These are phyloP conservation scores for Podarcis raffonei DNA, from an alignment of 2,113 vertebrate genomes.

Conservation along the genomic window DNA sequence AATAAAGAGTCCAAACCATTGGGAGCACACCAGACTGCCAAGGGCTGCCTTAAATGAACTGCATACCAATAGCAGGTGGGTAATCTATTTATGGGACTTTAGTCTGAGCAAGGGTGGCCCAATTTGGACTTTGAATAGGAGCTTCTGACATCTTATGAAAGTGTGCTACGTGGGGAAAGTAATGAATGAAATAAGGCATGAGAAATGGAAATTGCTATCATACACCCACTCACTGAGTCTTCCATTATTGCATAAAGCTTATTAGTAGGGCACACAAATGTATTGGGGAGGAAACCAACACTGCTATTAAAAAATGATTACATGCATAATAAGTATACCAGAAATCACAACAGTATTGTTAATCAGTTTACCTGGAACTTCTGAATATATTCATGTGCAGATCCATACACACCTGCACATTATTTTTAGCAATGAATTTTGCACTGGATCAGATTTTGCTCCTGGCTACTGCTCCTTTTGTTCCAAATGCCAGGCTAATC, in stretches of 20 bases:
- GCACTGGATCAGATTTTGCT: conserved; percentile 36
- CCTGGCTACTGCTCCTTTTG: conserved; percentile 40
- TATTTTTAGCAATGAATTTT: conserved; percentile 39
- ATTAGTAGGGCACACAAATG: background rate
- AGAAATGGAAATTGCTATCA: background rate
- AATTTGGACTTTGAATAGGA: background rate
- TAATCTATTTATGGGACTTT: background rate
- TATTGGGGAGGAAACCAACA: conserved; percentile 17
- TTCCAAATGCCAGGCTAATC: conserved; percentile 47
- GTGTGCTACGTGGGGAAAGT: background rate
- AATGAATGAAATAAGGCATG: background rate
- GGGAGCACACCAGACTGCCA: too few relatives aligned
- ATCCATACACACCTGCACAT: conserved; percentile 15
- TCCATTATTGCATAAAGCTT: background rate
- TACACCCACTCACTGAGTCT: background rate
- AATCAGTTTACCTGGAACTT: conserved; percentile 3
- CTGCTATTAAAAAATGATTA: conserved; percentile 21
- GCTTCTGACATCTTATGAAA: background rate
- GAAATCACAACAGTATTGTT: background rate
- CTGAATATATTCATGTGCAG: background rate
- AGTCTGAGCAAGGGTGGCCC: background rate
- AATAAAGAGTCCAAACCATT: too few relatives aligned
- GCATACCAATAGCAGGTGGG: background rate
- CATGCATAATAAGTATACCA: background rate
- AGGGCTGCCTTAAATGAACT: background rate